Evolutionary conservation across 64 coral and sea anemone species (phyloP).

Genomic region (Stichodactyla mertensii): DNA sequence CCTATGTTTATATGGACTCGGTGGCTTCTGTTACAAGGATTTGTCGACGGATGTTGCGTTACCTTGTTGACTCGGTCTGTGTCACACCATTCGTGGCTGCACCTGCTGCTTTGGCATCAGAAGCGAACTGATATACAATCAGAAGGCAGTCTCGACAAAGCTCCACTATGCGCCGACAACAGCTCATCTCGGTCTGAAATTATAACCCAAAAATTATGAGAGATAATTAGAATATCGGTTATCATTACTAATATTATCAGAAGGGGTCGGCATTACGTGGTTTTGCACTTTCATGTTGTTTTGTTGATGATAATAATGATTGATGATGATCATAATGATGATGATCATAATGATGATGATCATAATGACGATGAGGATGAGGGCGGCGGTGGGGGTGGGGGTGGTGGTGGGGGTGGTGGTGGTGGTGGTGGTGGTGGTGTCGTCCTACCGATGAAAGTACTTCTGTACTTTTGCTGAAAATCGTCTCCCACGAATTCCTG

Average conservation of each 20-base stretch:
- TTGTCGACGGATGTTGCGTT: neutral
- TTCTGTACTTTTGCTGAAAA: conserved; percentile 98
- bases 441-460: conserved; percentile 54
- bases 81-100: conserved; percentile 7
- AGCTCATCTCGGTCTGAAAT: conserved; percentile 77
- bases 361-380: too few relatives aligned
- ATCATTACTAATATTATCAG: too few relatives aligned
- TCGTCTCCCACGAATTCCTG: conserved; percentile 98
- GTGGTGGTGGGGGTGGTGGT: neutral
- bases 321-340: too few relatives aligned
- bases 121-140: conserved; percentile 84
- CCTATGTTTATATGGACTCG: too few relatives aligned
- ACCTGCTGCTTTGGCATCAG: conserved; percentile 73
- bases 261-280: too few relatives aligned
- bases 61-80: conserved; percentile 26
- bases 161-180: conserved; percentile 70
- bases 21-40: too few relatives aligned
- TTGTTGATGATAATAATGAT: too few relatives aligned
- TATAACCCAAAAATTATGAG: neutral
- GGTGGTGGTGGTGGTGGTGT: neutral
- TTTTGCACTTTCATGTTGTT: too few relatives aligned
- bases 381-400: neutral
- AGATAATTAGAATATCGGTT: neutral
- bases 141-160: conserved; percentile 84
- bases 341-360: too few relatives aligned